A percentile compares a stretch with the other conserved stretches of the same genome.
Evolutionary conservation across 2,888 invertebrate genomes (phyloP).

Genomic region (Erynnis tages): DNA sequence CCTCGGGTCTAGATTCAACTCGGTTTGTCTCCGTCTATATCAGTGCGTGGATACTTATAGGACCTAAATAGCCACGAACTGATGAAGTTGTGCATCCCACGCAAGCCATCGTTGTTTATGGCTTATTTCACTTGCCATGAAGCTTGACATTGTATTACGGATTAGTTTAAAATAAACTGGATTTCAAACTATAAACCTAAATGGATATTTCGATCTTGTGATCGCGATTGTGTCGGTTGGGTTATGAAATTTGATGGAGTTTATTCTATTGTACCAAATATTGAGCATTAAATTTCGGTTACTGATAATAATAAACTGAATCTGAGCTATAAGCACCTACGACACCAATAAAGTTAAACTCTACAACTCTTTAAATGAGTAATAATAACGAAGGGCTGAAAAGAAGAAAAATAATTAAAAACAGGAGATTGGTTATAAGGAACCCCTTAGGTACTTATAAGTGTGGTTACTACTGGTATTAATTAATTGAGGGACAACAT

Average conservation of each 20-base stretch:
- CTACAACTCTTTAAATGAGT: too few species aligned
- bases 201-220: background rate
- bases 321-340: too few species aligned
- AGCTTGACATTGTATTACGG: slow-evolving; percentile 27
- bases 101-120: slow-evolving; percentile 24
- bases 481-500: too few species aligned
- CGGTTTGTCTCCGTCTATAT: too few species aligned
- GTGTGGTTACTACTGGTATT: too few species aligned
- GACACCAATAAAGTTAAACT: too few species aligned
- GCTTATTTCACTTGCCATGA: slow-evolving; percentile 28
- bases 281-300: background rate
- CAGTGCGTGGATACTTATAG: background rate
- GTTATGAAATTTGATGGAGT: background rate
- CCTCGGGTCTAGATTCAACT: too few species aligned
- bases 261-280: background rate
- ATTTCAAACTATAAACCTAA: slow-evolving; percentile 8
- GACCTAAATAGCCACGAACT: slow-evolving; percentile 8
- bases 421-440: too few species aligned
- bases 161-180: slow-evolving; percentile 22
- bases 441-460: too few species aligned
- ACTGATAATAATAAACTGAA: too few species aligned
- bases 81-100: slow-evolving; percentile 29
- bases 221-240: background rate
- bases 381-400: too few species aligned
- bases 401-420: too few species aligned